A percentile compares a stretch with the other conserved stretches of the same genome.
phyloP scores from a whole-genome alignment of 1,140 invertebrate species.

The Ladona fulva region DNA sequence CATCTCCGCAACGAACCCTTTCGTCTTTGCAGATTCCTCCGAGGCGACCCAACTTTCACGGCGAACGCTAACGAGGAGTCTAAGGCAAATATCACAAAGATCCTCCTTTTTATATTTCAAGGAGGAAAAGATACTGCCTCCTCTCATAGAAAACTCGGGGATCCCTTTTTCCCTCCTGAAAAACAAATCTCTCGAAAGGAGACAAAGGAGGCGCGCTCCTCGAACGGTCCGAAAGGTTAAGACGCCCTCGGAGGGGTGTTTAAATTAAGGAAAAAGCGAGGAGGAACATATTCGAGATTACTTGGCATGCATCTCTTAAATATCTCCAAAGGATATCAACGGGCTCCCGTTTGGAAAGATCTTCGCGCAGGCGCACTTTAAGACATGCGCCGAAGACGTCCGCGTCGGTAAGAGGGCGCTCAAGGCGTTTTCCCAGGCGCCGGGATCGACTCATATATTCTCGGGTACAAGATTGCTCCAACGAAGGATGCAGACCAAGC shows the following conservation, averaged over 20 bases:
- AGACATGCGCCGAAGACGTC: background rate
- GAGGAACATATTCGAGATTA: background rate
- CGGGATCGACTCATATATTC: background rate
- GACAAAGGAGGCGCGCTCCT: background rate
- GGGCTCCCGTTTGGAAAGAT: background rate
- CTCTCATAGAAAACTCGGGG: too few relatives aligned
- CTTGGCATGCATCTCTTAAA: constrained; percentile 5
- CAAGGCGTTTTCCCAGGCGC: background rate
- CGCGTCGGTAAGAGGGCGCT: background rate
- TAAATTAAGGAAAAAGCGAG: background rate
- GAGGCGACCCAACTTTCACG: too few relatives aligned
- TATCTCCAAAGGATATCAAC: constrained; percentile 1
- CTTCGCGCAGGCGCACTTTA: background rate
- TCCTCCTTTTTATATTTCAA: too few relatives aligned
- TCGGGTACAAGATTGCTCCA: too few relatives aligned
- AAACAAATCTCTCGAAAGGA: background rate
- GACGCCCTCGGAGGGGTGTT: background rate
- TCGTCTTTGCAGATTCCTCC: too few relatives aligned
- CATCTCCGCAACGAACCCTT: too few relatives aligned
- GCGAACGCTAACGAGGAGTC: too few relatives aligned
- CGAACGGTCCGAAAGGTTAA: background rate
- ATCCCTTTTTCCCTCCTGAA: too few relatives aligned
- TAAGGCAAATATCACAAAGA: too few relatives aligned
- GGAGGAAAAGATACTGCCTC: too few relatives aligned
- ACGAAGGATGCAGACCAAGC: too few relatives aligned